These are phyloP conservation scores for Argyrosomus japonicus DNA, from an alignment of 2,113 vertebrate species.

Conservation along the genomic window DNA sequence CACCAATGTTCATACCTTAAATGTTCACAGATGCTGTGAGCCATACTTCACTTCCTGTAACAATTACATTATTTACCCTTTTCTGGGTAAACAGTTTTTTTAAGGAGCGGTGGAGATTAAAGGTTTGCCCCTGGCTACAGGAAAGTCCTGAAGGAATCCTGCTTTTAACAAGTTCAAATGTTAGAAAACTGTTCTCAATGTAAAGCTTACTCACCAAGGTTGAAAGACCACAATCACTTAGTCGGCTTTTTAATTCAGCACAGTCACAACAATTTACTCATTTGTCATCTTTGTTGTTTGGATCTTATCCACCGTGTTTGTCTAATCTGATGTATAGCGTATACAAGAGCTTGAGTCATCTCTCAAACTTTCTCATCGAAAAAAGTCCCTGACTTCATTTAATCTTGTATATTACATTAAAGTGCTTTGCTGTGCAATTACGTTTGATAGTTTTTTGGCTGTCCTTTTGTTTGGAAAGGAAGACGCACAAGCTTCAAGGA, in stretches of 20 bases:
- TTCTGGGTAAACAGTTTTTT: conserved; percentile 51
- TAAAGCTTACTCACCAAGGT: conserved; percentile 22
- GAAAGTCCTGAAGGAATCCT: conserved; percentile 24
- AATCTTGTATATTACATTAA: conserved; percentile 35
- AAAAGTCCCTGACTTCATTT: conserved; percentile 52
- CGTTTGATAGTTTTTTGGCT: conserved; percentile 46
- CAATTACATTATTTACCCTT: conserved; percentile 33
- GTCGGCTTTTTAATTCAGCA: conserved; percentile 35
- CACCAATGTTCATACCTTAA: conserved; percentile 56
- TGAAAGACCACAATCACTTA: conserved; percentile 10
- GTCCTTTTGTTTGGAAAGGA: conserved; percentile 57
- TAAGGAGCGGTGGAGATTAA: conserved; percentile 17
- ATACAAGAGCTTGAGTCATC: conserved; percentile 51
- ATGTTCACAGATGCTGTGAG: conserved; percentile 64
- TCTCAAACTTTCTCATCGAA: conserved; percentile 17
- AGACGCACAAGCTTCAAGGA: conserved; percentile 6
- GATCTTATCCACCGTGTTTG: conserved; percentile 57
- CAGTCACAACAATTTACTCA: conserved; percentile 67
- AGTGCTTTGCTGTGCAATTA: conserved; percentile 1
- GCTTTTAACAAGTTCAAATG: conserved; percentile 1
- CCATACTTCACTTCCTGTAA: conserved; percentile 58
- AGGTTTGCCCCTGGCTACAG: not conserved
- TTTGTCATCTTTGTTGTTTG: conserved; percentile 42
- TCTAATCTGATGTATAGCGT: conserved; percentile 43
- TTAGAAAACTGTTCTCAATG: not conserved